These are phyloP conservation scores for Pangasius macronema DNA, from an alignment of 2,797 vertebrate species.

Conservation along the genomic window DNA sequence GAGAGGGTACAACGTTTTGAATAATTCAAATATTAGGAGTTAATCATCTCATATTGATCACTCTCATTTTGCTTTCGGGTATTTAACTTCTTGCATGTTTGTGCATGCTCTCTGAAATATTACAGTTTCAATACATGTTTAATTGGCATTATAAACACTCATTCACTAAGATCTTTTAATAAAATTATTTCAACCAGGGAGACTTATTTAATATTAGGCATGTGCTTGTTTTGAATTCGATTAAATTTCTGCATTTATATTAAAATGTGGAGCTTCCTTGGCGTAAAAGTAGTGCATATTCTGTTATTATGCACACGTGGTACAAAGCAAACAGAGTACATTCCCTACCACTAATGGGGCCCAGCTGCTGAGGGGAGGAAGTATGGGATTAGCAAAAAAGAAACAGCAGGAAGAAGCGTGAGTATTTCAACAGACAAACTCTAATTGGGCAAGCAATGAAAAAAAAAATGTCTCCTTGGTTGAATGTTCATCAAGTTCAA, in stretches of 20 bases:
- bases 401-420: neutral
- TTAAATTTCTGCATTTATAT: neutral
- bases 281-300: conserved; percentile 2
- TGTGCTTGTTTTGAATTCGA: neutral
- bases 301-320: neutral
- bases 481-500: conserved; percentile 36
- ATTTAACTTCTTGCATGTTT: conserved; percentile 47
- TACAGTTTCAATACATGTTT: conserved; percentile 36
- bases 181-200: conserved; percentile 45
- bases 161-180: conserved; percentile 30
- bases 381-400: conserved; percentile 2
- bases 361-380: conserved; percentile 25
- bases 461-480: conserved; percentile 39
- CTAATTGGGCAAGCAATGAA: conserved; percentile 25
- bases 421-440: conserved; percentile 11
- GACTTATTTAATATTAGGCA: conserved; percentile 26
- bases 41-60: conserved; percentile 33
- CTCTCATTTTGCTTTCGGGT: conserved; percentile 23
- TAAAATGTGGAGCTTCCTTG: neutral
- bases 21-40: neutral
- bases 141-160: conserved; percentile 40
- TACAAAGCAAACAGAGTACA: neutral
- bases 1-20: neutral
- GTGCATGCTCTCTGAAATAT: conserved; percentile 46
- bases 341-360: conserved; percentile 1